Evolutionary conservation across 37 sponge, comb jelly and placozoan genomes (phyloP).

Genomic region (Amphimedon queenslandica): DNA sequence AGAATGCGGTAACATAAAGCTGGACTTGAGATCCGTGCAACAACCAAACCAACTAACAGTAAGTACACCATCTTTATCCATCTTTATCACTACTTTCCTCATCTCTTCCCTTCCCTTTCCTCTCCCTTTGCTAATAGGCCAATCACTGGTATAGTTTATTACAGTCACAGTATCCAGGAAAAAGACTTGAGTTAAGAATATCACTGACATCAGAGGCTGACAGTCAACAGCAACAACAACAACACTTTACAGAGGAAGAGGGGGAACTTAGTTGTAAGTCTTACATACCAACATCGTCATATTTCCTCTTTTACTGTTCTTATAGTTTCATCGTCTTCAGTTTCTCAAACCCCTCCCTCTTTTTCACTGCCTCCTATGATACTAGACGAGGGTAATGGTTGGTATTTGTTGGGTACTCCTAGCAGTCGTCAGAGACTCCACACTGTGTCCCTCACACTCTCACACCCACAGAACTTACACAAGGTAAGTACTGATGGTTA

Average conservation of each 20-base stretch:
- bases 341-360: neutral
- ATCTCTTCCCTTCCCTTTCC: too few relatives aligned
- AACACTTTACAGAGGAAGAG: conserved; percentile 10
- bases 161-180: conserved; percentile 38
- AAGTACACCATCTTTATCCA: neutral
- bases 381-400: conserved; percentile 54
- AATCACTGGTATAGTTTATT: conserved; percentile 60
- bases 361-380: conserved; percentile 18
- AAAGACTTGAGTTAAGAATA: conserved; percentile 71
- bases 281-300: too few relatives aligned
- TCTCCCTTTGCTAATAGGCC: neutral
- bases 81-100: too few relatives aligned
- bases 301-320: too few relatives aligned
- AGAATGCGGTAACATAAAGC: conserved; percentile 79
- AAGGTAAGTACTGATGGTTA: conserved; percentile 21
- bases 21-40: conserved; percentile 75
- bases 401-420: conserved; percentile 50
- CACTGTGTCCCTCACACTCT: conserved; percentile 59
- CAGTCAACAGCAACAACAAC: too few relatives aligned
- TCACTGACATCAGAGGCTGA: conserved; percentile 57
- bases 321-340: neutral
- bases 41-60: neutral
- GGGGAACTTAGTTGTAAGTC: neutral
- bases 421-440: conserved; percentile 21
- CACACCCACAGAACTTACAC: conserved; percentile 29